Conservation (phyloP, 2,888 invertebrate genomes). For the Syrphus vitripennis region DNA sequence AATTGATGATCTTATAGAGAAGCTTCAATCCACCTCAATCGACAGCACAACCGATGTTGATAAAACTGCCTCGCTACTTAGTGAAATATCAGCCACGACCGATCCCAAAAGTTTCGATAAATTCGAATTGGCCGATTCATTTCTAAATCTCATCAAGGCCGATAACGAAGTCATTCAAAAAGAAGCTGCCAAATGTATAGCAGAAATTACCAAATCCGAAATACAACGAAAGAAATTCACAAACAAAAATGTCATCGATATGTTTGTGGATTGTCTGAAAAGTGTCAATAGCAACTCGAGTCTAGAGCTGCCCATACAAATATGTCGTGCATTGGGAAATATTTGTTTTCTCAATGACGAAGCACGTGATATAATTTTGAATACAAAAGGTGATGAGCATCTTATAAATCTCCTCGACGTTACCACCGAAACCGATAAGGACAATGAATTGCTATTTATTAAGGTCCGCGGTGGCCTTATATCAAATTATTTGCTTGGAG, state of each 20-base stretch:
- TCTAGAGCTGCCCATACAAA: slow-evolving; percentile 86
- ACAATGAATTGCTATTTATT: slow-evolving; percentile 82
- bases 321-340: slow-evolving; percentile 92
- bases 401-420: slow-evolving; percentile 81
- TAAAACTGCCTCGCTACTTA: slow-evolving; percentile 75
- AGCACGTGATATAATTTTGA: slow-evolving; percentile 83
- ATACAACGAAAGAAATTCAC: slow-evolving; percentile 88
- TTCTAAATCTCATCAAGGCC: slow-evolving; percentile 77
- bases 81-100: slow-evolving; percentile 79
- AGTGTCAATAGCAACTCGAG: slow-evolving; percentile 74
- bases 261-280: slow-evolving; percentile 83
- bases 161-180: slow-evolving; percentile 82
- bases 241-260: slow-evolving; percentile 83
- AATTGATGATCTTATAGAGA: slow-evolving; percentile 80
- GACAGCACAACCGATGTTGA: slow-evolving; percentile 71
- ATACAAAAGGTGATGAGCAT: slow-evolving; percentile 82
- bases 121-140: slow-evolving; percentile 78
- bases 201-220: slow-evolving; percentile 91
- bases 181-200: slow-evolving; percentile 87
- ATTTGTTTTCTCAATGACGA: slow-evolving; percentile 93
- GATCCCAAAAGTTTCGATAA: slow-evolving; percentile 80
- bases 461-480: slow-evolving; percentile 88
- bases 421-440: slow-evolving; percentile 74
- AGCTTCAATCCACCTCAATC: slow-evolving; percentile 78
- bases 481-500: slow-evolving; percentile 90